phyloP scores from a whole-genome alignment of 2,113 vertebrate species.

The Gasterosteus nipponicus region DNA sequence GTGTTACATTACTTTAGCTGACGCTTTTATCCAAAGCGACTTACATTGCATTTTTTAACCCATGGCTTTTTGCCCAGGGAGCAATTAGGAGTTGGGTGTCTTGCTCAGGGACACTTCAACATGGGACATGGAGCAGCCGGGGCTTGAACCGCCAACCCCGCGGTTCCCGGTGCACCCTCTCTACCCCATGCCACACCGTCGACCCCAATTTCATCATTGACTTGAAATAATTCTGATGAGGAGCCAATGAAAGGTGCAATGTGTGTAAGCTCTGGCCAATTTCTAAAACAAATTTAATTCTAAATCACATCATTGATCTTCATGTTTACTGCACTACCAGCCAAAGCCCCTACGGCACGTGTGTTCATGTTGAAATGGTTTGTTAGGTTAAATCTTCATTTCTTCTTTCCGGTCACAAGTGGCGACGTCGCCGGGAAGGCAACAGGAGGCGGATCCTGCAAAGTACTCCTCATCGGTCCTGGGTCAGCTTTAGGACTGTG shows the following conservation, averaged over 20 bases:
- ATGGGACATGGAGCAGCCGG: too few species aligned
- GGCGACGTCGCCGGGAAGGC: not conserved
- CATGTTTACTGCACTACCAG: too few species aligned
- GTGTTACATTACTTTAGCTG: too few species aligned
- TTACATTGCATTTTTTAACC: too few species aligned
- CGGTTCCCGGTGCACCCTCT: too few species aligned
- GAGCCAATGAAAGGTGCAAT: not conserved
- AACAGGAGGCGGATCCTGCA: not conserved
- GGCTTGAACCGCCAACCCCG: too few species aligned
- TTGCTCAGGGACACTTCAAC: too few species aligned
- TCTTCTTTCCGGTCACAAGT: not conserved
- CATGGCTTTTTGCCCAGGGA: too few species aligned
- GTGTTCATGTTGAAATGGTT: not conserved
- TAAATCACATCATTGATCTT: not conserved
- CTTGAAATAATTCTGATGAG: not conserved
- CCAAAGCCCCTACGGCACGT: not conserved
- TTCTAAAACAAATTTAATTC: not conserved
- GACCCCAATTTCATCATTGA: not conserved
- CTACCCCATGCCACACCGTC: too few species aligned
- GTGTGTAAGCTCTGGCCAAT: not conserved
- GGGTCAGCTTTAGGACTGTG: slow-evolving; percentile 14
- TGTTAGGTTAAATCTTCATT: not conserved
- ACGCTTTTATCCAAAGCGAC: too few species aligned
- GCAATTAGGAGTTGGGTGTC: too few species aligned
- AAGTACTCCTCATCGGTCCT: not conserved